These are phyloP conservation scores for Carlito syrichta DNA, from an alignment of 2,113 vertebrate genomes.

Conservation along the genomic window DNA sequence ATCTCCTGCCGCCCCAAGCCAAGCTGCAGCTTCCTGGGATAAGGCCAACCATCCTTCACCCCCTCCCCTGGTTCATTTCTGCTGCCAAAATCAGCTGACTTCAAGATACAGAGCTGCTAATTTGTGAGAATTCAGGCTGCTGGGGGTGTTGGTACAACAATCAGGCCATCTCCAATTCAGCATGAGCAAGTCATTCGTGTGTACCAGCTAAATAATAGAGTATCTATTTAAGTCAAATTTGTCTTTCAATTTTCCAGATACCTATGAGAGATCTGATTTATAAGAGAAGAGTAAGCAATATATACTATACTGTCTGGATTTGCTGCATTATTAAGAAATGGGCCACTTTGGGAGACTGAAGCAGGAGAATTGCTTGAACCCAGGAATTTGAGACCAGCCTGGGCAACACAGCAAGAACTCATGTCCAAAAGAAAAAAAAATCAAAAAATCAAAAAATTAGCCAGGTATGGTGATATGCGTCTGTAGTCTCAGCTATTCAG, in stretches of 20 bases:
- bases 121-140: not conserved
- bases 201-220: not conserved
- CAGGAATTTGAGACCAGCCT: no score
- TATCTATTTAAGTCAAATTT: not conserved
- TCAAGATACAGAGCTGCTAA: constrained; percentile 19
- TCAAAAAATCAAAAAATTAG: no score
- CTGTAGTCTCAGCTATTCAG: no score
- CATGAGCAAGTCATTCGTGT: not conserved
- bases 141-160: not conserved
- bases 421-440: no score
- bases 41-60: not conserved
- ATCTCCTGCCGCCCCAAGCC: not conserved
- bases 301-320: not conserved
- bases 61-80: not conserved
- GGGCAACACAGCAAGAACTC: no score
- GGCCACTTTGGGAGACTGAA: no score
- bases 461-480: no score
- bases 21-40: constrained; percentile 25
- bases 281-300: not conserved
- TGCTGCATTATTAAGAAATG: not conserved
- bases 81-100: constrained; percentile 23
- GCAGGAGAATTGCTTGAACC: no score
- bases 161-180: not conserved
- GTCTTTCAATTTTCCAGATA: not conserved
- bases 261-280: not conserved